Evolutionary conservation across 1,140 invertebrate genomes (phyloP).

Genomic region (Plectus sambesii): DNA sequence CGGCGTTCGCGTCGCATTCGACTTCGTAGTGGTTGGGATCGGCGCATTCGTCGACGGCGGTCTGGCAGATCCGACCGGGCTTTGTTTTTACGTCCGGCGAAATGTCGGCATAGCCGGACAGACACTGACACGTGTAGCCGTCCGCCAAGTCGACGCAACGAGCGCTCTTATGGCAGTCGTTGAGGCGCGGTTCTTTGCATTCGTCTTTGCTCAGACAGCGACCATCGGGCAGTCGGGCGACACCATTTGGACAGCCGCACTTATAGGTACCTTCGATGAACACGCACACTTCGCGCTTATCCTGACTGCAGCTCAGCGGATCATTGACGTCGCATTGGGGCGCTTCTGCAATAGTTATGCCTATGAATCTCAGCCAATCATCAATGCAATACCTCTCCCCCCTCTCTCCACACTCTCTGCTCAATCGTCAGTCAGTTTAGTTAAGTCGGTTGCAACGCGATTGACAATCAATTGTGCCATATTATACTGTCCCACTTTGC

Average conservation of each 20-base stretch:
- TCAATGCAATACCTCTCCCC: too few species aligned
- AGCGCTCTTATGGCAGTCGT: background rate
- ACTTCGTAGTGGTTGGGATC: background rate
- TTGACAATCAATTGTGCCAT: too few species aligned
- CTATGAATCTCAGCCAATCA: too few species aligned
- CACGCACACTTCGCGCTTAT: background rate
- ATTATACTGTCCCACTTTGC: too few species aligned
- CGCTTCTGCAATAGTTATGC: too few species aligned
- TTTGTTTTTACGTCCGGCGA: background rate
- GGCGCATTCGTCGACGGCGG: background rate
- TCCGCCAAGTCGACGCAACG: background rate
- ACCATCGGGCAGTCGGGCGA: background rate
- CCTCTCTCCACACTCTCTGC: too few species aligned
- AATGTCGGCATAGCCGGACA: background rate
- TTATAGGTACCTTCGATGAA: background rate
- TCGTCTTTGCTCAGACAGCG: background rate
- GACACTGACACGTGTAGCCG: background rate
- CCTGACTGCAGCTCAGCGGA: background rate
- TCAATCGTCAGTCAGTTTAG: too few species aligned
- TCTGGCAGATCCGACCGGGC: background rate
- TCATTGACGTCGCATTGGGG: slow-evolving; percentile 1
- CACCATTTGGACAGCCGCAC: background rate
- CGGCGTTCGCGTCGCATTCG: background rate
- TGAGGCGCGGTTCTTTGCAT: background rate
- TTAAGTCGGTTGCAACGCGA: too few species aligned